These are phyloP conservation scores for Ptychadena robeensis DNA, from an alignment of 2,797 vertebrate genomes.

Conservation along the genomic window DNA sequence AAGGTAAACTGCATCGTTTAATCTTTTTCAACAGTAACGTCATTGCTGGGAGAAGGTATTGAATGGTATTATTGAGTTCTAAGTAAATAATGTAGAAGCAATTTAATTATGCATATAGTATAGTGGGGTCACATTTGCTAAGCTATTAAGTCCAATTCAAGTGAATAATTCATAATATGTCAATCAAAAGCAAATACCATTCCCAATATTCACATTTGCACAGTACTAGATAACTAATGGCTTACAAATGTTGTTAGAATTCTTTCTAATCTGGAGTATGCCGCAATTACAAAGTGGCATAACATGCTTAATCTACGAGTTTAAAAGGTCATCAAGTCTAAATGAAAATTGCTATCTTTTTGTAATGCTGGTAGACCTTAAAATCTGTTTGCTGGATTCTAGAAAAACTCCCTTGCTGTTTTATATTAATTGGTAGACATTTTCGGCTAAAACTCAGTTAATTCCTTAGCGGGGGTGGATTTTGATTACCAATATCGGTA, in stretches of 20 bases:
- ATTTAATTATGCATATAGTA: slow-evolving; percentile 49
- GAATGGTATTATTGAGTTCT: slow-evolving; percentile 28
- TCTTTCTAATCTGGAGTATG: neutral
- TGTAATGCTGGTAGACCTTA: no score
- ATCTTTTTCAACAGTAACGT: slow-evolving; percentile 21
- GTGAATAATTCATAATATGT: slow-evolving; percentile 23
- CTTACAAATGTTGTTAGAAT: neutral
- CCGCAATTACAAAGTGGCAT: neutral
- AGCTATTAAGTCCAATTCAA: slow-evolving; percentile 8
- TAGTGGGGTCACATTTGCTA: slow-evolving; percentile 4
- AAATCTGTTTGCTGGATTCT: no score
- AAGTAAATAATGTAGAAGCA: slow-evolving; percentile 44
- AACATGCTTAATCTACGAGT: no score
- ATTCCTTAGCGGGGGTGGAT: no score
- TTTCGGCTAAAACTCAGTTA: no score
- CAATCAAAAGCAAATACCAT: slow-evolving; percentile 2
- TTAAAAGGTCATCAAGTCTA: no score
- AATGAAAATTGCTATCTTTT: no score
- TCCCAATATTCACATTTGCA: neutral
- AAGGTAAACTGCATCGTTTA: slow-evolving; percentile 41
- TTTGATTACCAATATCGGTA: no score
- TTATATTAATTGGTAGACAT: no score
- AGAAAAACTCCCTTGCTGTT: no score
- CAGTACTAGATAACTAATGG: neutral
- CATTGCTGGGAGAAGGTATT: slow-evolving; percentile 8